phyloP scores from a whole-genome alignment of 2,888 invertebrate genomes.

The Actias luna region DNA sequence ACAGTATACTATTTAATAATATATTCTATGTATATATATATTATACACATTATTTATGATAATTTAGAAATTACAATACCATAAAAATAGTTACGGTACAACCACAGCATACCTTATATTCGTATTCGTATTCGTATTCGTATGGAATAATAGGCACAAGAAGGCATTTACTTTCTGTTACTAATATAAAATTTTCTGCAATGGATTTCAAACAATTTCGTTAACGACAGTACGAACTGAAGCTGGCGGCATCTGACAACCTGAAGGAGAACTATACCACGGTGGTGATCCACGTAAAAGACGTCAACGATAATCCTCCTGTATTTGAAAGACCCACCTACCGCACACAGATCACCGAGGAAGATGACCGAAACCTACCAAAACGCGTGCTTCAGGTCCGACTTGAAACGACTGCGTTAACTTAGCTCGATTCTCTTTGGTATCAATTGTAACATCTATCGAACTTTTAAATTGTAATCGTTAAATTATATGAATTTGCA shows the following conservation, averaged over 20 bases:
- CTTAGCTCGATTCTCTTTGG: slow-evolving; percentile 31
- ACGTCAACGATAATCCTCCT: slow-evolving; percentile 99
- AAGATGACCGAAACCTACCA: slow-evolving; percentile 96
- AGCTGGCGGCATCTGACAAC: slow-evolving; percentile 97
- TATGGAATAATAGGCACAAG: neutral
- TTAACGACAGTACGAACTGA: slow-evolving; percentile 91
- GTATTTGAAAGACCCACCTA: slow-evolving; percentile 97
- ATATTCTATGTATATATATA: neutral
- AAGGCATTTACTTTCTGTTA: neutral
- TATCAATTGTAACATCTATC: no score
- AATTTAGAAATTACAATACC: no score
- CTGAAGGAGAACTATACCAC: slow-evolving; percentile 98
- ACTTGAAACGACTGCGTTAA: slow-evolving; percentile 45
- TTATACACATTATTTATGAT: neutral
- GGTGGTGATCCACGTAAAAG: slow-evolving; percentile 97
- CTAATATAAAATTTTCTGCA: neutral
- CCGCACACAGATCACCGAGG: slow-evolving; percentile 97
- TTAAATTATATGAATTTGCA: no score
- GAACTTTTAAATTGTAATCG: no score
- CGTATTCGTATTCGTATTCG: no score
- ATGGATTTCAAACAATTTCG: slow-evolving; percentile 11
- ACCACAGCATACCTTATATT: no score
- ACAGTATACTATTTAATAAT: no score
- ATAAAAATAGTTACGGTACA: no score
- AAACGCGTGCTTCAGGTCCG: slow-evolving; percentile 95